Evolutionary conservation across 2,888 invertebrate genomes (phyloP), one percentile per base, ranked within the genome.

Genomic region (Tipula lateralis): DNA sequence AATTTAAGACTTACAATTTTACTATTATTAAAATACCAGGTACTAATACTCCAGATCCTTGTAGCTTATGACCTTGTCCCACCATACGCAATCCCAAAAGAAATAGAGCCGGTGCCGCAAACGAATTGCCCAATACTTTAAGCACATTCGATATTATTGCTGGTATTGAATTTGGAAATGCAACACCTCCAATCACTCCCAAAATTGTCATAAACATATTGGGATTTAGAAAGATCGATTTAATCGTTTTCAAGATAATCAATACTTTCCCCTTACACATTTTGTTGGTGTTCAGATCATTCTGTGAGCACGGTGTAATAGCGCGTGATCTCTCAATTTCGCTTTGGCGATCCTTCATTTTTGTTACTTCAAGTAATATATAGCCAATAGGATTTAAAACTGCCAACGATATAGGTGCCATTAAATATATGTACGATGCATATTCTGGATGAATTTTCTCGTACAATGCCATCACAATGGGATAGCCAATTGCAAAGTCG

Each of bases 401-500:
- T 0, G 96, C 96, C 86, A 99, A 91, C 80, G 97, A 98, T 88
- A 98, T 97, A 0, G 99, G 99, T 9, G 98, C 97, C 93, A 98
- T 94, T 84, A 99, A 91, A 89, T 98, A 99, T 83, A 99, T 91
- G 89, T 98, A 99, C 0, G 95, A 92, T 0, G 96, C 93, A 91
- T 96, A 98, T 88, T 98, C 96, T 0, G 97, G 96, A 91, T 98
- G 97, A 4, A 93, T 93, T 85, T 94, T 93, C 86, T 93, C 92
- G 89, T 98, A 99, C 24, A 99, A 91, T 29, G 98, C 97, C 87
- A 93, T 93, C 84, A 98, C 96, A 87, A 98, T 97, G 5, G 99
- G 98, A 91, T 95, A 97, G 86, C 98, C 98, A 87, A 99, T 93
- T 24, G 99, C 98, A 91, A 99, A 98, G 90, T 99, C 99, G 92